phyloP scores from a whole-genome alignment of 2,888 invertebrate genomes.

The Meliscaeva auricollis region DNA sequence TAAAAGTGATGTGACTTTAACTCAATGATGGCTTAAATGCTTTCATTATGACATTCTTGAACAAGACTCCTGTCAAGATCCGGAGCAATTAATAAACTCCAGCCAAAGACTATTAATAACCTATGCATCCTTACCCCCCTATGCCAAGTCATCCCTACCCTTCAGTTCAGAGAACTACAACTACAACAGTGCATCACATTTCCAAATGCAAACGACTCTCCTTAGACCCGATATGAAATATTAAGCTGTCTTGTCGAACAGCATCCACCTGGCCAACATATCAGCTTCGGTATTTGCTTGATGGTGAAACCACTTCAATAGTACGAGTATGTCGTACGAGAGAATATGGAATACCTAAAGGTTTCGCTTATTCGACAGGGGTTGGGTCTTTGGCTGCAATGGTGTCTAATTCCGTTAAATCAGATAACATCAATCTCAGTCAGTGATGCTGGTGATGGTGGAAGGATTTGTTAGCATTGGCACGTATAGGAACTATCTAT shows the following conservation, averaged over 20 bases:
- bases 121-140: not conserved
- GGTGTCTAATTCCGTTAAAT: slow-evolving; percentile 73
- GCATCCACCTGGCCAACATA: slow-evolving; percentile 66
- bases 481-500: not conserved
- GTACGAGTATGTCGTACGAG: not conserved
- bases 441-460: slow-evolving; percentile 16
- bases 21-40: slow-evolving; percentile 58
- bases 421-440: slow-evolving; percentile 76
- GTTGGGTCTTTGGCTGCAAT: slow-evolving; percentile 35
- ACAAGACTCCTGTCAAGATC: slow-evolving; percentile 65
- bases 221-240: slow-evolving; percentile 60
- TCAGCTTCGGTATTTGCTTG: slow-evolving; percentile 47
- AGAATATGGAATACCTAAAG: not conserved
- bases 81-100: slow-evolving; percentile 74
- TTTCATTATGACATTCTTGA: slow-evolving; percentile 61
- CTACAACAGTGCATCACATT: slow-evolving; percentile 14
- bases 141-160: not conserved
- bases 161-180: not conserved
- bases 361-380: not conserved
- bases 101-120: slow-evolving; percentile 72
- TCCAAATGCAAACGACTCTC: slow-evolving; percentile 62
- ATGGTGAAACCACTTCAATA: slow-evolving; percentile 21
- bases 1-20: slow-evolving; percentile 26
- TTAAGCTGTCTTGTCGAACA: slow-evolving; percentile 75
- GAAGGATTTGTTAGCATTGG: slow-evolving; percentile 36